Conservation (phyloP, 37 sponge, comb jelly and placozoan species). For the Hormiphora californensis region DNA sequence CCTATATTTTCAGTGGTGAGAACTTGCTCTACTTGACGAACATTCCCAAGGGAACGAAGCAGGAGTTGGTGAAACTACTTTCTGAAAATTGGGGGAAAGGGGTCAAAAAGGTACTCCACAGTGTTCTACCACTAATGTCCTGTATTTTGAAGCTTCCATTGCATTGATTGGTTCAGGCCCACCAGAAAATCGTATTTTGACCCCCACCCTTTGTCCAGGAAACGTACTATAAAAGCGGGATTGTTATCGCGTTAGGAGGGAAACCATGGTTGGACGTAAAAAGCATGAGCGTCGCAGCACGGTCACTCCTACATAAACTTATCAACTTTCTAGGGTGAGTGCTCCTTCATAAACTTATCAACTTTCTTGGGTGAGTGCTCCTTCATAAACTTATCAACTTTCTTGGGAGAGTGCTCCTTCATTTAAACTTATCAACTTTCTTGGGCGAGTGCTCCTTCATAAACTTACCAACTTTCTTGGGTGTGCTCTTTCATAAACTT, state of each 20-base stretch:
- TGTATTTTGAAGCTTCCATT: too few species aligned
- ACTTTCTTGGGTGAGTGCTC: too few species aligned
- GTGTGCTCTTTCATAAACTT: too few species aligned
- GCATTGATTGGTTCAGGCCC: too few species aligned
- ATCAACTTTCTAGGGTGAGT: conserved; percentile 42
- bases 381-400: too few species aligned
- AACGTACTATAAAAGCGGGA: conserved; percentile 31
- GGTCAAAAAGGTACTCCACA: conserved; percentile 23
- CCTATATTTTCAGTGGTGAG: conserved; percentile 31
- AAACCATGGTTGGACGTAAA: conserved; percentile 52
- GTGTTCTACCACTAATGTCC: too few species aligned
- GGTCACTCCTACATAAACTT: conserved; percentile 25
- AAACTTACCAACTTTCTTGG: too few species aligned
- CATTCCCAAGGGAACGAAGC: conserved; percentile 23
- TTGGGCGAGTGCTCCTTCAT: too few species aligned
- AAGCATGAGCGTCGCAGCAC: conserved; percentile 21
- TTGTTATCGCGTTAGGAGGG: conserved; percentile 38
- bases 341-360: too few species aligned
- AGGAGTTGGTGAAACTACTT: conserved; percentile 14
- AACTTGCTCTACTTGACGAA: conserved; percentile 42
- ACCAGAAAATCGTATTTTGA: too few species aligned
- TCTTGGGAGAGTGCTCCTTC: too few species aligned
- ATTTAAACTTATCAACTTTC: conserved; percentile 23
- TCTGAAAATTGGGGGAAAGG: conserved; percentile 48
- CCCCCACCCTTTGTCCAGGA: too few species aligned